Conservation (phyloP, 2,113 vertebrate genomes). For the Gila orcuttii region DNA sequence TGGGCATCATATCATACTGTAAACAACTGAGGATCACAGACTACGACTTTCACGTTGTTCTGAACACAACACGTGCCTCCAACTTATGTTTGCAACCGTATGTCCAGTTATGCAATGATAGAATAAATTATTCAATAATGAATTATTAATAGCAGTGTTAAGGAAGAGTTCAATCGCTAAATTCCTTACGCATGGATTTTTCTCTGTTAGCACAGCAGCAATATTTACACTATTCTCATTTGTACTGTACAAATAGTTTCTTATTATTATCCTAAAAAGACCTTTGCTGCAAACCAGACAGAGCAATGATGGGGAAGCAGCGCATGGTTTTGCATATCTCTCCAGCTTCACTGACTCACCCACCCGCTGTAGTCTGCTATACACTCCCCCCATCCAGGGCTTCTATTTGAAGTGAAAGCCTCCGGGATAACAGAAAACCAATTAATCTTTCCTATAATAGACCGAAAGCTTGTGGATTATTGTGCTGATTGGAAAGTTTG, state of each 20-base stretch:
- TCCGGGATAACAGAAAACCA: constrained; percentile 61
- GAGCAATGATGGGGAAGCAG: neutral
- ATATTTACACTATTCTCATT: neutral
- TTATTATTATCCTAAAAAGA: neutral
- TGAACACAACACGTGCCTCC: neutral
- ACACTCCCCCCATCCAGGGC: constrained; percentile 37
- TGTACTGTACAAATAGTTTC: constrained; percentile 22
- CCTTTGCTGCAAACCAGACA: neutral
- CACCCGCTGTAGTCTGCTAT: constrained; percentile 22
- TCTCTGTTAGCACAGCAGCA: neutral
- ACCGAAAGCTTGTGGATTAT: constrained; percentile 67
- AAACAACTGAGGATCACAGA: neutral
- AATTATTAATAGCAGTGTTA: neutral
- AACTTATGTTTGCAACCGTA: no score
- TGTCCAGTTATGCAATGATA: no score
- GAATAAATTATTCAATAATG: neutral
- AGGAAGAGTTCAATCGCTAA: neutral
- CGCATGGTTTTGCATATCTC: neutral
- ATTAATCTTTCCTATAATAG: constrained; percentile 72
- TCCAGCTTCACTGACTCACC: constrained; percentile 10
- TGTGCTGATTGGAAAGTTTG: constrained; percentile 68
- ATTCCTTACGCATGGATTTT: neutral
- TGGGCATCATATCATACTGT: neutral
- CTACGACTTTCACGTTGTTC: neutral
- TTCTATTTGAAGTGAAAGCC: constrained; percentile 54